Conservation (phyloP, 2,888 invertebrate genomes). For the Dorcus parallelipipedus region DNA sequence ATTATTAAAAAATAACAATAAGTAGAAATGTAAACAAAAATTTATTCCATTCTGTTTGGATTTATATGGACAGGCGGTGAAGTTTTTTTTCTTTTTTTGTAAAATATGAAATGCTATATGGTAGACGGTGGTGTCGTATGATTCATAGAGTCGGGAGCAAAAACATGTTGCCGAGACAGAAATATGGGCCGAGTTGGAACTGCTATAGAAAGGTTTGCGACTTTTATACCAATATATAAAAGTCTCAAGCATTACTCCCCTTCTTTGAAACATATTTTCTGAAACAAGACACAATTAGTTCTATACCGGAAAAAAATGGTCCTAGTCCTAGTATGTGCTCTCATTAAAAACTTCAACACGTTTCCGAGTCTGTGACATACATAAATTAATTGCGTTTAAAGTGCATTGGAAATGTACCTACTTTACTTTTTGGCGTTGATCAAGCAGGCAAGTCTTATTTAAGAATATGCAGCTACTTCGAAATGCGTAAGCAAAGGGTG, state of each 20-base stretch:
- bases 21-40: no score
- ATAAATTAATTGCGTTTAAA: no score
- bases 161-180: constrained; percentile 49
- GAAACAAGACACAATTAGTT: background rate
- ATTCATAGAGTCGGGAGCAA: constrained; percentile 45
- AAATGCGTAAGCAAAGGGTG: background rate
- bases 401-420: no score
- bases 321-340: no score
- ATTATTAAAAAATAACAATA: no score
- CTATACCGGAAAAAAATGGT: background rate
- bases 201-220: constrained; percentile 43
- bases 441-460: no score
- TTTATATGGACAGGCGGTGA: background rate
- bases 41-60: background rate
- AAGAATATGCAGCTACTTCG: background rate
- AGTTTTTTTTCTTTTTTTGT: constrained; percentile 3
- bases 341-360: no score
- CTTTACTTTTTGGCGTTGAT: no score
- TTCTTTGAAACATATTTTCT: background rate
- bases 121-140: constrained; percentile 32
- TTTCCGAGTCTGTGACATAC: no score
- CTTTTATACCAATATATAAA: constrained; percentile 46
- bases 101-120: constrained; percentile 18
- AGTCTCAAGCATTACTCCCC: constrained; percentile 30
- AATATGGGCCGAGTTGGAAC: constrained; percentile 39